phyloP scores from a whole-genome alignment of 2,888 invertebrate genomes.

The Andrena fulva region DNA sequence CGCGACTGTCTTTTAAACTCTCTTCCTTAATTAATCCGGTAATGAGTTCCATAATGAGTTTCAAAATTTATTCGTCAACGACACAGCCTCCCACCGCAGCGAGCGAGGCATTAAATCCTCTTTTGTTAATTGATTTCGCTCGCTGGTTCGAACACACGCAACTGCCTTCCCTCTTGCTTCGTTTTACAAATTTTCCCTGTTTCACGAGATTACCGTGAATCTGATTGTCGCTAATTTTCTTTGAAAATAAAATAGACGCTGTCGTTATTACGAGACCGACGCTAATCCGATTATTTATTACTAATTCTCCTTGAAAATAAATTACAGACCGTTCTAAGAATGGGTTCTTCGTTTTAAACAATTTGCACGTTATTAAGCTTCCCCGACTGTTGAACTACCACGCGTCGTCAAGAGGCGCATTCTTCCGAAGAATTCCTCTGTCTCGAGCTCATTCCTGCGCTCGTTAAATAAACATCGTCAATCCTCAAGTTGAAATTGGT shows the following conservation, averaged over 20 bases:
- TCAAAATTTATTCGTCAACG: slow-evolving; percentile 44
- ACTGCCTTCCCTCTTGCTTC: background rate
- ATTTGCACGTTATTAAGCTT: slow-evolving; percentile 1
- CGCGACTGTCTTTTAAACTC: slow-evolving; percentile 10
- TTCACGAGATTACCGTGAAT: background rate
- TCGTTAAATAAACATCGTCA: slow-evolving; percentile 22
- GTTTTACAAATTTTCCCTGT: slow-evolving; percentile 26
- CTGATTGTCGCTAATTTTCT: background rate
- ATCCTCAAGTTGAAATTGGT: slow-evolving; percentile 4
- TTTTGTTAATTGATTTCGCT: slow-evolving; percentile 46
- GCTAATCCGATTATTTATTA: background rate
- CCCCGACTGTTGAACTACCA: background rate
- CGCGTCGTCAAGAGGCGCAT: background rate
- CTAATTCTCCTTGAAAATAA: background rate
- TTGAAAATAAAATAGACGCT: background rate
- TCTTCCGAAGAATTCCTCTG: background rate
- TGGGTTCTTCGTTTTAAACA: background rate
- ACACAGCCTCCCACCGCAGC: background rate
- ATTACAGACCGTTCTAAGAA: background rate
- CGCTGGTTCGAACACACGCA: background rate
- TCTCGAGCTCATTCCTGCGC: slow-evolving; percentile 6
- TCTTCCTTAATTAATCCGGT: slow-evolving; percentile 46
- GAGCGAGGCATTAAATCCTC: slow-evolving; percentile 26
- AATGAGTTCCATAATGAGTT: slow-evolving; percentile 52
- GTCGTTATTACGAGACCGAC: background rate